These are phyloP conservation scores for Leucophora obtusa DNA, from an alignment of 2,888 invertebrate genomes.

Conservation along the genomic window DNA sequence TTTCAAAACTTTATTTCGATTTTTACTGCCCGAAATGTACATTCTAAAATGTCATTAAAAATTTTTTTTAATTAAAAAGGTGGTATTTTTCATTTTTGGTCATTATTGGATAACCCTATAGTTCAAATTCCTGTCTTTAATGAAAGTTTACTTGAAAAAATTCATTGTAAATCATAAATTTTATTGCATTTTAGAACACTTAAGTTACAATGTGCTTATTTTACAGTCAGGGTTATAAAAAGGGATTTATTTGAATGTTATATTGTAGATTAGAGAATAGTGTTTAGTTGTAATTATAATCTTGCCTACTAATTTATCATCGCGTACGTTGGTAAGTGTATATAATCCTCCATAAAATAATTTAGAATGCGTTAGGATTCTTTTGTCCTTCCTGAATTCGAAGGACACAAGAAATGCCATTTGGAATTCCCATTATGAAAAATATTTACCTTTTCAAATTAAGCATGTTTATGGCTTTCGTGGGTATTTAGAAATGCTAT, in stretches of 20 bases:
- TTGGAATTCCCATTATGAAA: conserved; percentile 44
- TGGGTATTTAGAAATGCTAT: background rate
- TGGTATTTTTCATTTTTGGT: no score
- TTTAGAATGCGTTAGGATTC: no score
- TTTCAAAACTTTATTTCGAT: no score
- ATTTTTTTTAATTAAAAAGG: no score
- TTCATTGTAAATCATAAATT: conserved; percentile 14
- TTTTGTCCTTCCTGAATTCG: conserved; percentile 12
- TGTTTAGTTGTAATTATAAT: background rate
- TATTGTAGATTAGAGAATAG: background rate
- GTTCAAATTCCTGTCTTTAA: no score
- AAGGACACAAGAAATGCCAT: background rate
- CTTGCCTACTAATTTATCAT: no score
- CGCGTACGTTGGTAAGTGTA: no score
- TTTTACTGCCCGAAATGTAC: no score
- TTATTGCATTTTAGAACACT: background rate
- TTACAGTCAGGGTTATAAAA: background rate
- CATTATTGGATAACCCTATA: no score
- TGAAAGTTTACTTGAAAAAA: background rate
- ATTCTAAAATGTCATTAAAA: no score
- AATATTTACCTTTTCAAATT: background rate
- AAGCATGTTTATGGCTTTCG: background rate
- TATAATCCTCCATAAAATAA: no score
- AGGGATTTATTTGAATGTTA: background rate
- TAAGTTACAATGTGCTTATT: background rate